These are phyloP conservation scores for Oophaga sylvatica DNA, from an alignment of 2,797 vertebrate species.

Conservation along the genomic window DNA sequence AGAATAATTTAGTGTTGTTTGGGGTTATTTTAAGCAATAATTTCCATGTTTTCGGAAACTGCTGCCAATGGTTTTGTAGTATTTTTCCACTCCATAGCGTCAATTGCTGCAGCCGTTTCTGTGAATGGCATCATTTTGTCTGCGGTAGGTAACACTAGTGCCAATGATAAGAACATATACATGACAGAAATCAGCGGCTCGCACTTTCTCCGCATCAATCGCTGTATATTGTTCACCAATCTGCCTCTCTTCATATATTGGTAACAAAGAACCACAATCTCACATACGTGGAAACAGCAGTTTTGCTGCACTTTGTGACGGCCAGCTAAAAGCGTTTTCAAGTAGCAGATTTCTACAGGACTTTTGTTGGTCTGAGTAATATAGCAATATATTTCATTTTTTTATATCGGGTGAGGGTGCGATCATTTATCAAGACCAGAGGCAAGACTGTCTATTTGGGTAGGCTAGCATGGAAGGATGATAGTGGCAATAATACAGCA, in stretches of 20 bases:
- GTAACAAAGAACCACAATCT: not conserved
- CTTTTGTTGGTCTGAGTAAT: not conserved
- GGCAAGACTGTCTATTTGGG: not conserved
- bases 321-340: not conserved
- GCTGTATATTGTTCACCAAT: not conserved
- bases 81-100: conserved; percentile 7
- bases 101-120: not conserved
- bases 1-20: conserved; percentile 5
- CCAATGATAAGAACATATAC: conserved; percentile 5
- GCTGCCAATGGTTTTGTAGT: conserved; percentile 34
- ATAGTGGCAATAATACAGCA: not conserved
- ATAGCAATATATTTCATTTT: conserved; percentile 30
- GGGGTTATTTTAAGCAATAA: conserved; percentile 52
- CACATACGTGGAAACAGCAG: not conserved
- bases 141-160: not conserved
- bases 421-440: not conserved
- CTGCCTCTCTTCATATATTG: conserved; percentile 7
- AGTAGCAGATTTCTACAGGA: conserved; percentile 14
- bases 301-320: not conserved
- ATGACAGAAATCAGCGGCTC: not conserved
- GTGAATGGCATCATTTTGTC: not conserved
- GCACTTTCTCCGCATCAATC: not conserved
- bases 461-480: not conserved
- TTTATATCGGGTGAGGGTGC: not conserved
- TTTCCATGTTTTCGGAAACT: conserved; percentile 33